Conservation (phyloP, 2,113 vertebrate species). For the Chloropsis cyanopogon region DNA sequence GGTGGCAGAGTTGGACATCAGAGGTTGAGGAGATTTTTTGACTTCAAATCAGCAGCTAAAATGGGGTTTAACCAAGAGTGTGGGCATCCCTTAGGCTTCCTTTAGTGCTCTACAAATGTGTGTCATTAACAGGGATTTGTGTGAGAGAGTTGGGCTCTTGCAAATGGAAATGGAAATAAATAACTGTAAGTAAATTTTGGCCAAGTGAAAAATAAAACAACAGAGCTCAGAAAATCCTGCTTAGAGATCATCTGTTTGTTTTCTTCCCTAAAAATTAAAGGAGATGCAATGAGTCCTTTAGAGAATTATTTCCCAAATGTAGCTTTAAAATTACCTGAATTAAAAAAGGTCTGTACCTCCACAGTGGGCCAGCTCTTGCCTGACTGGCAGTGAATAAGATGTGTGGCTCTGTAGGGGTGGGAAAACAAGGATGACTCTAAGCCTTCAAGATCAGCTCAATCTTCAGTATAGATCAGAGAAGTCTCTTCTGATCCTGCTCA, state of each 20-base stretch:
- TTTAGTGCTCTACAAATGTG: background rate
- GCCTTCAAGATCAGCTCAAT: background rate
- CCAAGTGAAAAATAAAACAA: background rate
- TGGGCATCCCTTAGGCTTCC: background rate
- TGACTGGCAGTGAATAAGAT: background rate
- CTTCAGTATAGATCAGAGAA: background rate
- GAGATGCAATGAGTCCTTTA: background rate
- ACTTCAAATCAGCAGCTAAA: background rate
- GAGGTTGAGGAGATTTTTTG: background rate
- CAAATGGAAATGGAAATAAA: constrained; percentile 6
- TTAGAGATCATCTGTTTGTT: background rate
- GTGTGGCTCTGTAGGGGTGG: background rate
- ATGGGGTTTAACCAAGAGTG: background rate
- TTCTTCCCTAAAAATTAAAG: background rate
- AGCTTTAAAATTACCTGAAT: background rate
- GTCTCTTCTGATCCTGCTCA: background rate
- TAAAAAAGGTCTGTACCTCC: background rate
- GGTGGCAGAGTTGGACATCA: background rate
- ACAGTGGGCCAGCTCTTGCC: background rate
- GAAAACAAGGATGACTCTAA: background rate
- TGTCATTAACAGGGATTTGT: background rate
- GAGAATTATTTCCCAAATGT: background rate
- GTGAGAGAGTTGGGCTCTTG: background rate
- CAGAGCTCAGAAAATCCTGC: background rate
- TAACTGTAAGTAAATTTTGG: background rate